These are phyloP conservation scores for Heptranchias perlo DNA, from an alignment of 2,113 vertebrate genomes.

Conservation along the genomic window DNA sequence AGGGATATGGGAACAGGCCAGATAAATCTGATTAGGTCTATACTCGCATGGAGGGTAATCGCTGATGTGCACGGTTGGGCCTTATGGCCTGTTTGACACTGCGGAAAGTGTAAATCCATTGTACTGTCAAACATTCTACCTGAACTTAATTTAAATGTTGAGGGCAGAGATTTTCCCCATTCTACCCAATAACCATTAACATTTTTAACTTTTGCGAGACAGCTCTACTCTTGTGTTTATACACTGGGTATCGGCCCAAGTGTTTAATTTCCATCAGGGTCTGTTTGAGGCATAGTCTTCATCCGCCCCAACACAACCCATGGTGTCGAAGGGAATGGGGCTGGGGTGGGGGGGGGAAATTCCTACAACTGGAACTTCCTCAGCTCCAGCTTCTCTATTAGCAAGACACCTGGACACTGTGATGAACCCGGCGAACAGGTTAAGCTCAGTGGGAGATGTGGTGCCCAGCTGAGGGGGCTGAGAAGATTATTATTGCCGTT, in stretches of 20 bases:
- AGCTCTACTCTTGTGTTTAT: background rate
- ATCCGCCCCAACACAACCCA: background rate
- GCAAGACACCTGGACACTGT: background rate
- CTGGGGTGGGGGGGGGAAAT: background rate
- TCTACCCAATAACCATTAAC: background rate
- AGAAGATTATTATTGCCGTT: too few relatives aligned
- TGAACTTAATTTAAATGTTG: background rate
- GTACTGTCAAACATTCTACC: background rate
- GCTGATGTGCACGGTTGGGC: background rate
- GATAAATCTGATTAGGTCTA: background rate
- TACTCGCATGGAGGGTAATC: background rate
- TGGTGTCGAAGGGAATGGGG: background rate
- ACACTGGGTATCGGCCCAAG: background rate
- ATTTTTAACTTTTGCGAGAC: background rate
- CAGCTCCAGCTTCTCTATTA: background rate
- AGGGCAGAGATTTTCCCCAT: background rate
- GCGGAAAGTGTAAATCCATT: background rate
- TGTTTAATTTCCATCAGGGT: background rate
- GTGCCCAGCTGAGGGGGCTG: background rate
- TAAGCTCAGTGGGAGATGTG: background rate
- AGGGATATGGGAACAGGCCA: background rate
- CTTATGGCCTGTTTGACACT: background rate
- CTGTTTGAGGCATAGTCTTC: background rate
- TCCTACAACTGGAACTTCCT: background rate
- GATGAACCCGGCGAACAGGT: background rate